A percentile compares a stretch with the other conserved stretches of the same genome.
Evolutionary conservation across 2,888 invertebrate genomes (phyloP).

Genomic region (Eupithecia dodoneata): DNA sequence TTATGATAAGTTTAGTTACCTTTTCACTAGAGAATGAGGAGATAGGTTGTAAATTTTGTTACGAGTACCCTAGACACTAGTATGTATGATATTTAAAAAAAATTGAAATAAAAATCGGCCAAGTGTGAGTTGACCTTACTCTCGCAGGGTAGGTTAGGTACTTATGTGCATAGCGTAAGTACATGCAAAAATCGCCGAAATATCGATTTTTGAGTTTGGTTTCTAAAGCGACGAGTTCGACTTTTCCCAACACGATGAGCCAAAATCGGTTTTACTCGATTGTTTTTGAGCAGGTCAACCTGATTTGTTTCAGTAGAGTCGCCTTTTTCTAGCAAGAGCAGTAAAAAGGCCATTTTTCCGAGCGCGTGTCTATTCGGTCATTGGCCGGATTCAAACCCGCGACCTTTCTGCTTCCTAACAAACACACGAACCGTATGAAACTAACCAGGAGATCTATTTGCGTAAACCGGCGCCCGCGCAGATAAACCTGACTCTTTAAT

Average conservation of each 20-base stretch:
- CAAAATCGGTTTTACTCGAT: neutral
- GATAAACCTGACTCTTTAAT: slow-evolving; percentile 41
- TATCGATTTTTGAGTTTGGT: neutral
- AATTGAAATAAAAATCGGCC: neutral
- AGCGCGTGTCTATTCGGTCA: neutral
- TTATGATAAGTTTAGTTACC: neutral
- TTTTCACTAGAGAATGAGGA: neutral
- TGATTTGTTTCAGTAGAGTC: neutral
- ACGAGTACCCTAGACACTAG: neutral
- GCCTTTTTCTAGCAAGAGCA: neutral
- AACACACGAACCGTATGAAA: slow-evolving; percentile 30
- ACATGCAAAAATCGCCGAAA: neutral
- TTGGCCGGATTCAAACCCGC: slow-evolving; percentile 11
- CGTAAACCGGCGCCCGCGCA: slow-evolving; percentile 16
- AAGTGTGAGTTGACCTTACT: neutral
- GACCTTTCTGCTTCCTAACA: slow-evolving; percentile 20
- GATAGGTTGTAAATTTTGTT: neutral
- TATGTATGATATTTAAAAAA: neutral
- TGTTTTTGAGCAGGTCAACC: neutral
- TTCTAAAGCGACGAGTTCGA: neutral
- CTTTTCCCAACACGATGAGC: neutral
- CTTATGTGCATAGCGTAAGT: too few species aligned
- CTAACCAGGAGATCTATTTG: slow-evolving; percentile 32
- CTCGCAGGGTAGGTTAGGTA: neutral
- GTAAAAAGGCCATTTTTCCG: neutral